Percentiles rank a stretch among this genome's conserved stretches.
phyloP scores from a whole-genome alignment of 2,113 vertebrate species.

The Vicugna pacos region DNA sequence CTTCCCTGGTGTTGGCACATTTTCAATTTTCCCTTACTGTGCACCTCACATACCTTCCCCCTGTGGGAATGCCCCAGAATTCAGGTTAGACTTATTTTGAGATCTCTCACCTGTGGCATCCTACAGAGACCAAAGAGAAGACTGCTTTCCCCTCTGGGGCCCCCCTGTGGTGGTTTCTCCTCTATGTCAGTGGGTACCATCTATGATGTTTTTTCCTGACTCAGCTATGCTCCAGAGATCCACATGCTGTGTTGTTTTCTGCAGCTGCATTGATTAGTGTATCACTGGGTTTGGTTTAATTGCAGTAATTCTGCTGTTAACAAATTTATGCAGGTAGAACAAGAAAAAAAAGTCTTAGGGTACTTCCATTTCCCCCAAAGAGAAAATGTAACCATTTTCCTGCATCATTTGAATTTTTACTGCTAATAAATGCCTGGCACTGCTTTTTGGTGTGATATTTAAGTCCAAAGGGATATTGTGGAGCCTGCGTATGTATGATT shows the following conservation, averaged over 20 bases:
- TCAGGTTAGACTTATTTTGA: neutral
- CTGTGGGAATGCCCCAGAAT: neutral
- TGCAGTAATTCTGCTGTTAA: constrained; percentile 51
- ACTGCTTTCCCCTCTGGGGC: neutral
- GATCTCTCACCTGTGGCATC: neutral
- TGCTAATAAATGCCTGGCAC: constrained; percentile 64
- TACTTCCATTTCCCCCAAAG: constrained; percentile 44
- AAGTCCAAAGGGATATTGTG: constrained; percentile 69
- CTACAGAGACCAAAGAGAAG: constrained; percentile 40
- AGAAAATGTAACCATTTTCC: constrained; percentile 63
- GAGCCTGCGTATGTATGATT: constrained; percentile 62
- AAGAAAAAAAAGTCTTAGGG: constrained; percentile 4
- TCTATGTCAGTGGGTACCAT: neutral
- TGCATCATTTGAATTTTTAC: constrained; percentile 65
- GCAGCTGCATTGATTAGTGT: constrained; percentile 38
- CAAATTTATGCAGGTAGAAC: constrained; percentile 47
- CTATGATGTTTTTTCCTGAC: neutral
- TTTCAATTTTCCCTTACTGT: neutral
- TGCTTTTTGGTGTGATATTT: constrained; percentile 69
- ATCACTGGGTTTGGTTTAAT: constrained; percentile 71
- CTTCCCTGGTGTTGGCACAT: neutral
- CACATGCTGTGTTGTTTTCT: constrained; percentile 15
- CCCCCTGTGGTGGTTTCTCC: neutral
- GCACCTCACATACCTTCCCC: neutral
- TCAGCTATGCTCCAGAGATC: neutral